Percentiles rank a stretch among this genome's conserved stretches.
phyloP scores from a whole-genome alignment of 1,140 invertebrate species.

The Brachionus manjavacas region DNA sequence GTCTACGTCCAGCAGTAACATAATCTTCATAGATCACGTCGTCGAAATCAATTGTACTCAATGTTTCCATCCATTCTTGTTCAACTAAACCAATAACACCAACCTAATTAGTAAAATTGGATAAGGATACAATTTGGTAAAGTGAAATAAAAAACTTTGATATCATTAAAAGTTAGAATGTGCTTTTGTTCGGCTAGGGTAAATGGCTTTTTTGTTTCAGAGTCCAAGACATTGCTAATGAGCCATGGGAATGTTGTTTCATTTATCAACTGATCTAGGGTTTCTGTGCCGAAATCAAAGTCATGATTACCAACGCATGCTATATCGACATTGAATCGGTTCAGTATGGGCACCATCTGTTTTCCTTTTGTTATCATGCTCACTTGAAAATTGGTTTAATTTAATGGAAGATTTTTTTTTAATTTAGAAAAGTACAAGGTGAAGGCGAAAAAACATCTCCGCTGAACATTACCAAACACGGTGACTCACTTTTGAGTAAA shows the following conservation, averaged over 20 bases:
- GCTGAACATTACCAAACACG: slow-evolving; percentile 79
- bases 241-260: slow-evolving; percentile 82
- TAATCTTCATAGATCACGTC: slow-evolving; percentile 81
- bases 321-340: slow-evolving; percentile 72
- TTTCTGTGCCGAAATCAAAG: slow-evolving; percentile 85
- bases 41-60: slow-evolving; percentile 78
- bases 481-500: slow-evolving; percentile 62
- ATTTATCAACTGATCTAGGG: slow-evolving; percentile 68
- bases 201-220: slow-evolving; percentile 75
- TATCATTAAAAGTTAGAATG: slow-evolving; percentile 11
- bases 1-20: slow-evolving; percentile 71
- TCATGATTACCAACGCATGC: slow-evolving; percentile 88
- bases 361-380: slow-evolving; percentile 84
- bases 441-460: slow-evolving; percentile 83
- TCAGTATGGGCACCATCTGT: slow-evolving; percentile 83
- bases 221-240: slow-evolving; percentile 83
- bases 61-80: slow-evolving; percentile 79
- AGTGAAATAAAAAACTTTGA: neutral
- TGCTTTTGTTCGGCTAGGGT: slow-evolving; percentile 63
- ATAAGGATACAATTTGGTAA: no score
- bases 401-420: no score
- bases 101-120: slow-evolving; percentile 47
- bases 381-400: slow-evolving; percentile 62
- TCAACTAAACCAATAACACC: slow-evolving; percentile 73
- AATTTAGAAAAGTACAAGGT: no score